Evolutionary conservation across 2,888 invertebrate species (phyloP), one percentile per base, ranked within the genome.

Genomic region (Leptinotarsa haldemani): DNA sequence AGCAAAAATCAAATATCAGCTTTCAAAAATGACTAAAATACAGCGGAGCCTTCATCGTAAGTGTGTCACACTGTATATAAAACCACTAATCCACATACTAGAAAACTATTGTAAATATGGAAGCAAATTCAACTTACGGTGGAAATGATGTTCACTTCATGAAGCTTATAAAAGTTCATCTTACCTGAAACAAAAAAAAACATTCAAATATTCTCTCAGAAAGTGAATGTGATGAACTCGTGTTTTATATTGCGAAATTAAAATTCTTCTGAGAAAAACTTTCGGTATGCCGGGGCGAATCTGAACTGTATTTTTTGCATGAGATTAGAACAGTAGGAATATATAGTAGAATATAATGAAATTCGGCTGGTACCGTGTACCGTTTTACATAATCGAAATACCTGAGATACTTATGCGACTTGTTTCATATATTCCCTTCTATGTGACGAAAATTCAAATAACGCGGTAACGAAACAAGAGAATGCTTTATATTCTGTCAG

Each of bases 141-240:
- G 9, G 15, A 13, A 12, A 22, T 15, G 15, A 22, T 4, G 9
- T 22, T 4, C 22, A 56, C 22, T 56, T 22, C 5, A 15, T 20
- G 4, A 15, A 56, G 18, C 20, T 15, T 9, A 15, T 22, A 22
- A 25, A 22, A 56, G 4, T 4, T 20, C 15, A 56, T 56, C 56
- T 56, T 56, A 56, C 56, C 56, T 56, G 56, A 22, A 56, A 56
- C 13, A 56, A 56, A 56, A 22, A 52, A 18, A 56, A 22, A 56
- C 0, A 56, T 56, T 20, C 4, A 56, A 20, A 15, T 56, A 56
- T 22, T 20, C 56, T 3, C 22, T 56, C 22, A 4, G 15, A 20
- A 22, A 56, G 22, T 15, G 56, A 22, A 56, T 13, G 13, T 13
- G 13, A 12, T 0, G 40, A 40, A 40, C 56, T 15, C 56, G 56